Percentiles rank a stretch among this genome's conserved stretches.
Evolutionary conservation across 2,888 invertebrate genomes (phyloP).

Genomic region (Drosophila atroscutellata): DNA sequence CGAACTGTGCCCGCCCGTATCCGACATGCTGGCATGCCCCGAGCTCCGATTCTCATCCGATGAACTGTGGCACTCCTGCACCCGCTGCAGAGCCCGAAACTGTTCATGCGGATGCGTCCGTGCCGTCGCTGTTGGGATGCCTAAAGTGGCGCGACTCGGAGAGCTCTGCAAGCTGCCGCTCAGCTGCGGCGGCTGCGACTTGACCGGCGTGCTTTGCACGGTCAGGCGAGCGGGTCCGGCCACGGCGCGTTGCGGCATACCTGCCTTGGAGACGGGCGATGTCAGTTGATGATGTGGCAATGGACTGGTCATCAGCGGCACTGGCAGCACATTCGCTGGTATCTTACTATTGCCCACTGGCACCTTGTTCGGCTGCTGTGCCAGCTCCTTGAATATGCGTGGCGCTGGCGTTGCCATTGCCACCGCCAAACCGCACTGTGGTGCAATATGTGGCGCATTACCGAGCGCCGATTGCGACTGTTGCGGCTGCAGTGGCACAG

Average conservation of each 20-base stretch:
- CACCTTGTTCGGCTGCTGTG: constrained; percentile 77
- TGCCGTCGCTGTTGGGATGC: constrained; percentile 67
- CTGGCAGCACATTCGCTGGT: constrained; percentile 14
- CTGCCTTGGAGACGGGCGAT: constrained; percentile 60
- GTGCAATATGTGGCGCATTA: constrained; percentile 41
- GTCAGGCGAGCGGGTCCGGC: constrained; percentile 87
- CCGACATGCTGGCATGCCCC: constrained; percentile 97
- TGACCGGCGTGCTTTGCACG: constrained; percentile 88
- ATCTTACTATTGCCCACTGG: constrained; percentile 26
- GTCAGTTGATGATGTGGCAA: constrained; percentile 58
- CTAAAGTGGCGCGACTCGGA: constrained; percentile 60
- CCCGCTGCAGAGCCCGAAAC: constrained; percentile 86
- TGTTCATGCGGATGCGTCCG: constrained; percentile 84
- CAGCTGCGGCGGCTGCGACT: constrained; percentile 87
- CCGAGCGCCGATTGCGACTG: constrained; percentile 43
- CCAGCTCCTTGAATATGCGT: constrained; percentile 84
- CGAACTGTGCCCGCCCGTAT: constrained; percentile 90
- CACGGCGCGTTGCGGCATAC: constrained; percentile 82
- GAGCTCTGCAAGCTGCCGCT: constrained; percentile 85
- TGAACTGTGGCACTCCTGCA: constrained; percentile 92
- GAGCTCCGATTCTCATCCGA: constrained; percentile 96
- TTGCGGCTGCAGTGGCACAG: constrained; percentile 52
- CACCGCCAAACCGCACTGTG: constrained; percentile 80
- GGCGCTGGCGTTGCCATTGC: constrained; percentile 84
- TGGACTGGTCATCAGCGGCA: constrained; percentile 36